phyloP scores from a whole-genome alignment of 2,797 vertebrate species.

The Gymnothorax reevesii region DNA sequence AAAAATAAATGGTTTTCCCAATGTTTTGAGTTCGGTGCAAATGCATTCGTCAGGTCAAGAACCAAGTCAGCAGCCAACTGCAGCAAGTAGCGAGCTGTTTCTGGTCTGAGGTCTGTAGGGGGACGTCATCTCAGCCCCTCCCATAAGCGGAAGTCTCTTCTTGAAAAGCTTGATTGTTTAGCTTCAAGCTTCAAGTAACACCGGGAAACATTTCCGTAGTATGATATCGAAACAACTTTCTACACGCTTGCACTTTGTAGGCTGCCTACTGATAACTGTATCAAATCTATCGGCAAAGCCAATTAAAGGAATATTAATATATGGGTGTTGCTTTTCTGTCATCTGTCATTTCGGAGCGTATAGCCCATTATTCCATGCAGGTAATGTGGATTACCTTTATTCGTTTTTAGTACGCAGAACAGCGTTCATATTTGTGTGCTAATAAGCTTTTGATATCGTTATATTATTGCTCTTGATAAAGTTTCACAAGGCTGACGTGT shows the following conservation, averaged over 20 bases:
- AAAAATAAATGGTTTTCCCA: neutral
- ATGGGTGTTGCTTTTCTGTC: constrained; percentile 25
- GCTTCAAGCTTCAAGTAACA: neutral
- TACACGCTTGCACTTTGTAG: constrained; percentile 15
- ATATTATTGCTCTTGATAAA: constrained; percentile 11
- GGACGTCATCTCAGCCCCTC: constrained; percentile 38
- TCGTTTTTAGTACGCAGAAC: constrained; percentile 4
- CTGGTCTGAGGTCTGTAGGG: constrained; percentile 12
- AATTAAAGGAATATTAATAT: constrained; percentile 39
- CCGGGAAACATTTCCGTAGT: neutral
- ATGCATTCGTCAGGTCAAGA: constrained; percentile 10
- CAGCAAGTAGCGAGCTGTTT: constrained; percentile 15
- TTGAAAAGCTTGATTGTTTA: constrained; percentile 22
- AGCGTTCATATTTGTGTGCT: constrained; percentile 9
- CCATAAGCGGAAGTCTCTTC: constrained; percentile 39
- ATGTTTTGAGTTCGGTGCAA: neutral
- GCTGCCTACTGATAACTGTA: constrained; percentile 23
- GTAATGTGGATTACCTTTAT: constrained; percentile 36
- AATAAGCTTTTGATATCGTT: neutral
- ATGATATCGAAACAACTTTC: constrained; percentile 20
- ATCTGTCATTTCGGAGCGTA: constrained; percentile 36
- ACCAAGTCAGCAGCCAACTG: neutral
- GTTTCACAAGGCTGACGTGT: neutral
- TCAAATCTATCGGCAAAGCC: constrained; percentile 25
- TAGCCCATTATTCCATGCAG: constrained; percentile 31